Conservation (phyloP, 2,888 invertebrate genomes). For the Nemotelus nigrinus region DNA sequence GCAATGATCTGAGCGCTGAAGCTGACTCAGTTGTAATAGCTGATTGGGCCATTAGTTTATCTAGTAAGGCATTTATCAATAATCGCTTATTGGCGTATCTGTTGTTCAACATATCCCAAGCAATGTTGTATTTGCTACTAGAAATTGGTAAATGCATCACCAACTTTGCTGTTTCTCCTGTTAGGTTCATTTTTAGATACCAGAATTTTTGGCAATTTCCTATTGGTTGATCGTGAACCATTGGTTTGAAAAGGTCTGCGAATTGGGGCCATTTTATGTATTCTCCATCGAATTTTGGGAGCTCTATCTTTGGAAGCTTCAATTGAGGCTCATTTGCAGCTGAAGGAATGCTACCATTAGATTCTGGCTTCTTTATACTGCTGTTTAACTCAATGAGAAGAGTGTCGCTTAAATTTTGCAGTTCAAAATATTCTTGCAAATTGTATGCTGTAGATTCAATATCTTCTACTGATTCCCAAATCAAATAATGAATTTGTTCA, state of each 20-base stretch:
- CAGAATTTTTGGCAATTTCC: slow-evolving; percentile 46
- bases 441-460: neutral
- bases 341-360: neutral
- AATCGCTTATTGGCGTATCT: slow-evolving; percentile 44
- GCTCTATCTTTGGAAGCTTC: slow-evolving; percentile 22
- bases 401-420: neutral
- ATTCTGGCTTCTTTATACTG: neutral
- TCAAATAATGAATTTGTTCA: neutral
- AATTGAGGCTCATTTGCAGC: neutral
- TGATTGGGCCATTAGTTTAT: slow-evolving; percentile 44
- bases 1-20: slow-evolving; percentile 4
- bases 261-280: slow-evolving; percentile 31
- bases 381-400: neutral
- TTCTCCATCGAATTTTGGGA: slow-evolving; percentile 27
- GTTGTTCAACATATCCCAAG: slow-evolving; percentile 45
- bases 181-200: slow-evolving; percentile 46
- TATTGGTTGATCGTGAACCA: slow-evolving; percentile 28
- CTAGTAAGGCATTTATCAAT: slow-evolving; percentile 37
- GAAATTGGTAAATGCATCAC: slow-evolving; percentile 43
- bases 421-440: neutral
- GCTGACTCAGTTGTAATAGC: slow-evolving; percentile 17
- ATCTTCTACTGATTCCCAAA: neutral
- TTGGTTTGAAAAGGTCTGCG: slow-evolving; percentile 13
- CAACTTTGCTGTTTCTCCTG: slow-evolving; percentile 42
- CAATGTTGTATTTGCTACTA: slow-evolving; percentile 43